Evolutionary conservation across 2,113 vertebrate genomes (phyloP).

Genomic region (Labeo catla): DNA sequence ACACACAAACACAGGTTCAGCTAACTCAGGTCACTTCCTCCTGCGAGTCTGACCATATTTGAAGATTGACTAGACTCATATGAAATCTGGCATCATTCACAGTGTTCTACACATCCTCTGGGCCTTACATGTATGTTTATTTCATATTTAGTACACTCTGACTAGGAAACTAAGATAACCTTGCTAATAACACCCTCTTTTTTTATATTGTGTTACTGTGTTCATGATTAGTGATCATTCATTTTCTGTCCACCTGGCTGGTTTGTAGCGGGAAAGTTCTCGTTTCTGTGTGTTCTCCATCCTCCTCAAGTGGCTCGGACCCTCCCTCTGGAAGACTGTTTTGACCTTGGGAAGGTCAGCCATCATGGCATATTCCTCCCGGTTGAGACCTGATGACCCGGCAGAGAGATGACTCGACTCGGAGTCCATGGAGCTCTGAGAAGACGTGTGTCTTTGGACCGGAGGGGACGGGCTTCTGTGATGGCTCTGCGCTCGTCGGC

Average conservation of each 20-base stretch:
- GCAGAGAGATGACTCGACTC: conserved; percentile 67
- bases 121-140: background rate
- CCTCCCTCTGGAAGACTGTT: conserved; percentile 75
- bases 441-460: conserved; percentile 69
- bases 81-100: background rate
- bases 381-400: conserved; percentile 78
- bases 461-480: conserved; percentile 67
- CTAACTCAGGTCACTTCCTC: too few species aligned
- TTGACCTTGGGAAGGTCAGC: conserved; percentile 88
- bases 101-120: background rate
- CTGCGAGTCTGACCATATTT: background rate
- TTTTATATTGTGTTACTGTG: background rate
- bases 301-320: conserved; percentile 49
- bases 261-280: conserved; percentile 86
- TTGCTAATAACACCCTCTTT: background rate
- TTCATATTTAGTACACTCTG: background rate
- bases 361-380: conserved; percentile 84
- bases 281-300: conserved; percentile 74
- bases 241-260: conserved; percentile 80
- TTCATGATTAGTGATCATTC: background rate
- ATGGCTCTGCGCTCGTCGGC: conserved; percentile 45
- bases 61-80: background rate
- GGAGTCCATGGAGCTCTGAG: conserved; percentile 78
- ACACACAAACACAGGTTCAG: background rate
- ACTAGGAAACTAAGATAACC: background rate